Evolutionary conservation across 1,140 invertebrate genomes (phyloP), one percentile per base, ranked within the genome.

Genomic region (Scaptomyza montana): DNA sequence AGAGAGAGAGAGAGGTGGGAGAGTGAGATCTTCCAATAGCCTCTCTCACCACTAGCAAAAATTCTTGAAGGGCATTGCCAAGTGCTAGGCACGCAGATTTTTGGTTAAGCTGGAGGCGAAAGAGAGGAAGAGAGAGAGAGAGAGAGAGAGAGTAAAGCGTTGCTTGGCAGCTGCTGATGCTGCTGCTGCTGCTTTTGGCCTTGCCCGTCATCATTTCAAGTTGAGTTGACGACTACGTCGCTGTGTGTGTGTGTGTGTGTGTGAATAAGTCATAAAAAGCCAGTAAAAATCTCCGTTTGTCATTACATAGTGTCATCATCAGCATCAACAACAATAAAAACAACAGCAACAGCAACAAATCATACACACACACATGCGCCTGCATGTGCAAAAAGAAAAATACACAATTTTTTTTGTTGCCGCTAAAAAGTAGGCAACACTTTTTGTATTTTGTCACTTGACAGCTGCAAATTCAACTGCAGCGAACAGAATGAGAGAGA

Each of bases 241-340:
- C 2, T 63, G 33, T 21, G 25, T 51, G 65, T 64, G 51, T 65
- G 45, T 56, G 36, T 69, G 21, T 59, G 46, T 67, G 68, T 74
- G 69, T 66, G 65, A 53, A 65, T 70, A 77, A 70, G 75, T 69
- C 75, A 74, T 79, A 78, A 81, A 74, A 77, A 67, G 61, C 56
- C 66, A 80, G 71, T 80, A 80, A 70, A 80, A 77, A 82, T 80
- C 69, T 74, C 62, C 70, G 79, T 80, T 74, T 77, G 74, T 77
- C 79, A 81, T 81, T 80, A 73, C 70, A 73, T 68, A 71, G 73
- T 74, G 70, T 77, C 74, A 70, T 78, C 54, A 65, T 55, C 57
- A 68, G 36, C 53, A 50, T 25, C 56, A 19, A 25, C 63, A 54
- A 36, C 57, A 55, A 30, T 49, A 57, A 39, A 49, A 19, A 25